These are phyloP conservation scores for Blomia tropicalis DNA, from an alignment of 2,888 invertebrate species.

Conservation along the genomic window DNA sequence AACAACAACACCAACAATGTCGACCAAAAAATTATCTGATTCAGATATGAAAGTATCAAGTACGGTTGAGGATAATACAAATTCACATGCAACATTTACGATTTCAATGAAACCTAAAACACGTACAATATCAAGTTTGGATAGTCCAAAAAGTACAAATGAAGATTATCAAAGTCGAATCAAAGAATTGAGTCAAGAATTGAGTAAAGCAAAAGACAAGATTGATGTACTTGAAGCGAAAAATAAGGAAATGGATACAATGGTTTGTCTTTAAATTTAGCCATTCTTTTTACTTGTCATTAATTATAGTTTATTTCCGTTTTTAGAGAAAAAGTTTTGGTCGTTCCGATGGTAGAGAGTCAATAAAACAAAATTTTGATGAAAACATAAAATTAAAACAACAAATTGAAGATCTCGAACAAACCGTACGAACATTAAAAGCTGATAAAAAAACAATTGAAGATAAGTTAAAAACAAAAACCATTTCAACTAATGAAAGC, in stretches of 20 bases:
- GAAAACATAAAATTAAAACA: conserved; percentile 44
- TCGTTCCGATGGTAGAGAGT: not conserved
- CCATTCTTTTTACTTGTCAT: not conserved
- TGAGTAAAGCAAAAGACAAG: conserved; percentile 9
- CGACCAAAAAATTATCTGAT: not conserved
- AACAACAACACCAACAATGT: not conserved
- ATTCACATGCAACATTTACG: not conserved
- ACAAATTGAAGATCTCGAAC: conserved; percentile 55
- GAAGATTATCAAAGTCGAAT: conserved; percentile 16
- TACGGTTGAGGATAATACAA: not conserved
- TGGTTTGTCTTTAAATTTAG: conserved; percentile 3
- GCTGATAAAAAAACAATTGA: conserved; percentile 35
- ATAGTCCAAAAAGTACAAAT: not conserved
- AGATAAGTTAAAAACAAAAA: conserved; percentile 38
- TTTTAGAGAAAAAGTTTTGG: not conserved
- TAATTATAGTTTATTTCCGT: not conserved
- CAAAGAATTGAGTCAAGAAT: not conserved
- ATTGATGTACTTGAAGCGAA: conserved; percentile 9
- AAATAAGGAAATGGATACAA: conserved; percentile 7
- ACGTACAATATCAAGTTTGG: not conserved
- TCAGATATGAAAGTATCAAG: not conserved
- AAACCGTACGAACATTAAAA: conserved; percentile 58
- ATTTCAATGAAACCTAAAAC: not conserved
- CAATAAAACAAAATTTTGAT: conserved; percentile 5
- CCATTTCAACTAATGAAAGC: conserved; percentile 34